Base-by-base conservation (phyloP, 2,888 invertebrate genomes). In the Dolichomitus sp. region DNA sequence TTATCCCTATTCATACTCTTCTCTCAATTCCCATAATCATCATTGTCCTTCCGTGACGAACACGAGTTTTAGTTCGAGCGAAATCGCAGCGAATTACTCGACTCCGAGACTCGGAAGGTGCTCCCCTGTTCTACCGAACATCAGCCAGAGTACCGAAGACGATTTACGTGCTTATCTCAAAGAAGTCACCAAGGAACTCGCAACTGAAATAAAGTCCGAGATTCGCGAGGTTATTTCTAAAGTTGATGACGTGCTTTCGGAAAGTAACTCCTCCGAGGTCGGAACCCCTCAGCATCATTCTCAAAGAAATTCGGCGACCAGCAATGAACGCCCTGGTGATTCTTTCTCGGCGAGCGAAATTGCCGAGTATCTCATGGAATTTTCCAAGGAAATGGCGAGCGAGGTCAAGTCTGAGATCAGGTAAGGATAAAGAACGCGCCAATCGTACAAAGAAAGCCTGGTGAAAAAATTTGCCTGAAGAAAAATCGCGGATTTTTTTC, bases 191-290 rank as follows among this genome's bases (percentile, higher is more conserved):
- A 96, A 95, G 93, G 97, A 97, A 94, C 94, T 97, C 83, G 97
- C 97, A 0, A 97, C 96, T 11, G 97, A 97, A 94, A 96, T 97
- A 23, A 97, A 97, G 91, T 97, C 97, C 1, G 97, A 97, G 94
- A 96, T 97, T 52, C 95, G 97, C 6, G 97, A 96, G 92, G 97
- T 97, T 0, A 97, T 97, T 87, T 97, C 96, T 1, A 96, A 96
- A 93, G 97, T 97, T 0, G 97, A 97, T 87, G 97, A 97, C 90
- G 97, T 97, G 65, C 93, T 97, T 42, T 97, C 97, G 83, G 96
- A 96, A 91, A 95, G 96, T 0, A 96, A 96, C 89, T 94, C 94
- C 0, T 91, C 95, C 6, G 96, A 96, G 87, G 94, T 95, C 30
- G 91, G 91, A 54, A 90, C 91, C 6, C 91, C 91, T 5, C 93